Conservation (phyloP, 1,140 invertebrate species). For the Tetraneura akinire region DNA sequence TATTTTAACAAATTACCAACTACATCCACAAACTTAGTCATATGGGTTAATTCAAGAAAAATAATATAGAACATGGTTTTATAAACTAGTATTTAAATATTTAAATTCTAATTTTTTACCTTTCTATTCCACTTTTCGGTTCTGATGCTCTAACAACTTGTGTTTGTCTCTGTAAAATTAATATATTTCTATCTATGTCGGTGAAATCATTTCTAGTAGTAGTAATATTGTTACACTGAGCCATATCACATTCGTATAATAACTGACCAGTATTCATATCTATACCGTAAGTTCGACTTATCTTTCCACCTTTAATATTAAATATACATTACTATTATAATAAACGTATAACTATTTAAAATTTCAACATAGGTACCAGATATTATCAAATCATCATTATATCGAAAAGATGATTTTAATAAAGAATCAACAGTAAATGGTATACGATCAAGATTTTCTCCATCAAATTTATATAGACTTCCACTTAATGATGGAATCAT, state of each 20-base stretch:
- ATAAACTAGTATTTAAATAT: no score
- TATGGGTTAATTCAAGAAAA: no score
- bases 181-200: constrained; percentile 71
- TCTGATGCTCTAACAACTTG: constrained; percentile 87
- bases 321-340: constrained; percentile 18
- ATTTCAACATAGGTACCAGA: constrained; percentile 69
- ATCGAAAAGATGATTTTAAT: constrained; percentile 79
- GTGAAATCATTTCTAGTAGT: constrained; percentile 60
- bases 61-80: no score
- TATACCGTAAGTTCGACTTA: constrained; percentile 67
- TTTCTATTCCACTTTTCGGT: constrained; percentile 77
- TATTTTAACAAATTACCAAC: no score
- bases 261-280: constrained; percentile 74
- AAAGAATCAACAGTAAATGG: constrained; percentile 83
- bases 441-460: constrained; percentile 80
- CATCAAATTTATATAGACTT: constrained; percentile 87
- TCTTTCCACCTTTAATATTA: constrained; percentile 62
- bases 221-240: constrained; percentile 70
- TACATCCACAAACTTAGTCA: no score
- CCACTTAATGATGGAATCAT: constrained; percentile 91
- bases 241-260: constrained; percentile 75
- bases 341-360: neutral
- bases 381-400: constrained; percentile 83
- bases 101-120: constrained; percentile 62
- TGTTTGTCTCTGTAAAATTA: constrained; percentile 70